phyloP scores from a whole-genome alignment of 30 jellyfish, hydroid and myxozoan genomes.

The Turritopsis rubra region DNA sequence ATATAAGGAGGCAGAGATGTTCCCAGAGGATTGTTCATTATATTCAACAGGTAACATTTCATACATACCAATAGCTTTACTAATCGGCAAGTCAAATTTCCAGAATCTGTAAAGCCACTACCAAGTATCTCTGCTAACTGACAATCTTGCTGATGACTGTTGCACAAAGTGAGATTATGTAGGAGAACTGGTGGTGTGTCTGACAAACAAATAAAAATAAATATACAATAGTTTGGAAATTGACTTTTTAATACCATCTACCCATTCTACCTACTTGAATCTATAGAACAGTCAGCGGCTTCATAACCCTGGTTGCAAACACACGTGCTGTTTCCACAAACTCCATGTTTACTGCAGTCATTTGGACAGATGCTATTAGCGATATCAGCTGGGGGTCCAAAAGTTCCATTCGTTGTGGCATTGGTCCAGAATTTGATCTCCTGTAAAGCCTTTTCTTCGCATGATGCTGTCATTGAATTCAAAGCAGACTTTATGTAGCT shows the following conservation, averaged over 20 bases:
- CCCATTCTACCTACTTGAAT: constrained; percentile 24
- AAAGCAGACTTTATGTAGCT: constrained; percentile 36
- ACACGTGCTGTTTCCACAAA: constrained; percentile 67
- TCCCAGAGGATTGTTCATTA: too few species aligned
- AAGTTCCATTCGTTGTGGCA: constrained; percentile 41
- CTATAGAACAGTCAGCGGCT: constrained; percentile 64
- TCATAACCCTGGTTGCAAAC: constrained; percentile 45
- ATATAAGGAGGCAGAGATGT: too few species aligned
- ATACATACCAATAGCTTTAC: constrained; percentile 37
- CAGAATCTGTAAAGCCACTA: constrained; percentile 38
- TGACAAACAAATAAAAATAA: neutral
- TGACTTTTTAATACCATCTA: too few species aligned
- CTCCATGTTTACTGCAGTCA: constrained; percentile 62
- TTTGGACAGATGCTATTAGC: constrained; percentile 56
- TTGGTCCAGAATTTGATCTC: constrained; percentile 46
- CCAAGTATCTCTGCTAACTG: constrained; percentile 44
- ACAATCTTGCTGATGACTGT: constrained; percentile 53
- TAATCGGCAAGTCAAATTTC: constrained; percentile 35
- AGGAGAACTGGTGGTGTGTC: neutral
- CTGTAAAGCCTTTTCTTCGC: constrained; percentile 60
- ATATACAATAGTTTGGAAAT: too few species aligned
- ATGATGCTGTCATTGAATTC: constrained; percentile 30
- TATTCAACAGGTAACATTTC: too few species aligned
- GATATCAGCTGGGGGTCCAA: too few species aligned
- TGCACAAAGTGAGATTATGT: constrained; percentile 28